phyloP scores from a whole-genome alignment of 1,140 invertebrate species.

The Pogonomyrmex barbatus region DNA sequence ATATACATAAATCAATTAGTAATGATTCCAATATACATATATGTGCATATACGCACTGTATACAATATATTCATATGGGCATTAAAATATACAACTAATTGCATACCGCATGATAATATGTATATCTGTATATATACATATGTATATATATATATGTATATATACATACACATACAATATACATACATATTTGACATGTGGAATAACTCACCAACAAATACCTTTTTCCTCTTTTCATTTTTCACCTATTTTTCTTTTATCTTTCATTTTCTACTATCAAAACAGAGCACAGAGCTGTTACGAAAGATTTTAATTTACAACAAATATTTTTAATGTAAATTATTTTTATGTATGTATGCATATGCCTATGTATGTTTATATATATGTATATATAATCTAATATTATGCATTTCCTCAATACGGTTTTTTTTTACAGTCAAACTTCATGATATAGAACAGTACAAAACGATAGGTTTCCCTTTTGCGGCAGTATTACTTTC shows the following conservation, averaged over 20 bases:
- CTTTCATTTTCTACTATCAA: conserved; percentile 67
- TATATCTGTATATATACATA: conserved; percentile 63
- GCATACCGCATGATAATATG: conserved; percentile 79
- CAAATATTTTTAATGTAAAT: conserved; percentile 54
- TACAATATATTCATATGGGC: conserved; percentile 72
- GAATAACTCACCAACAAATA: conserved; percentile 79
- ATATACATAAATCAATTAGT: conserved; percentile 62
- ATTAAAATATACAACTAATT: conserved; percentile 81
- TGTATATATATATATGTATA: neutral
- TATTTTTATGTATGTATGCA: conserved; percentile 47
- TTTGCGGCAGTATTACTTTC: conserved; percentile 44
- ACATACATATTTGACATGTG: conserved; percentile 81
- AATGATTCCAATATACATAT: conserved; percentile 68
- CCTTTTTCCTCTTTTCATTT: neutral
- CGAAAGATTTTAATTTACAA: conserved; percentile 67
- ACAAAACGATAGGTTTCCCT: conserved; percentile 68
- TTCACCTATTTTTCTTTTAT: conserved; percentile 34
- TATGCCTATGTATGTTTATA: conserved; percentile 3
- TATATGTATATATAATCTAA: conserved; percentile 41
- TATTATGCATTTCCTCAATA: conserved; percentile 59
- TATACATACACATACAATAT: conserved; percentile 76
- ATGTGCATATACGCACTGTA: conserved; percentile 64
- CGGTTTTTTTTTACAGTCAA: conserved; percentile 56
- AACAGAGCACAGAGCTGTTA: conserved; percentile 73
- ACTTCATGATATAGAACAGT: conserved; percentile 68